Percentiles rank a stretch among this genome's conserved stretches.
Evolutionary conservation across 2,113 vertebrate genomes (phyloP).

Genomic region (Pungitius pungitius): DNA sequence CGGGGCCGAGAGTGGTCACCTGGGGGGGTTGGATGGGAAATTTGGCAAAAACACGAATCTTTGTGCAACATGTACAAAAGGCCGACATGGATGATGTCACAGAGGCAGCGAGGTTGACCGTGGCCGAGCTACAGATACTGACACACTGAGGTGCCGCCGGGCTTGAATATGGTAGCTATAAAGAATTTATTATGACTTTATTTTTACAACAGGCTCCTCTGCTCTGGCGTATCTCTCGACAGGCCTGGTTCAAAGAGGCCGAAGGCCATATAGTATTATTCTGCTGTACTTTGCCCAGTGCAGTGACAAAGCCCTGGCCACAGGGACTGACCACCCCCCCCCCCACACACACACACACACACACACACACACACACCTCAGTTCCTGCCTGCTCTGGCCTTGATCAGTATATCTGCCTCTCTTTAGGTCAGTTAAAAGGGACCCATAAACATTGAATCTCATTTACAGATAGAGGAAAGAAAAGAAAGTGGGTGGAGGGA

Average conservation of each 20-base stretch:
- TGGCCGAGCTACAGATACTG: slow-evolving; percentile 28
- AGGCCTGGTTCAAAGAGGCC: slow-evolving; percentile 59
- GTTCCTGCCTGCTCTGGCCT: slow-evolving; percentile 62
- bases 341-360: not conserved
- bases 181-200: slow-evolving; percentile 34
- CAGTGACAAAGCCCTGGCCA: slow-evolving; percentile 53
- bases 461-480: slow-evolving; percentile 80
- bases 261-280: slow-evolving; percentile 44
- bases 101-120: slow-evolving; percentile 1
- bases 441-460: slow-evolving; percentile 81
- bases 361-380: slow-evolving; percentile 17
- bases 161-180: slow-evolving; percentile 50
- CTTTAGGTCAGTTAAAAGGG: slow-evolving; percentile 71
- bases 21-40: not conserved
- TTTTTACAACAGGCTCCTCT: slow-evolving; percentile 44
- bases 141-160: slow-evolving; percentile 2
- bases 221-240: slow-evolving; percentile 49
- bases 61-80: not conserved
- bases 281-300: slow-evolving; percentile 67
- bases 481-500: slow-evolving; percentile 31
- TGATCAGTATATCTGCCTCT: slow-evolving; percentile 56
- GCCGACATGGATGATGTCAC: slow-evolving; percentile 39
- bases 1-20: slow-evolving; percentile 51
- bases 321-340: slow-evolving; percentile 27
- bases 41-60: not conserved